phyloP scores from a whole-genome alignment of 2,797 vertebrate species.

The Hippoglossus hippoglossus region DNA sequence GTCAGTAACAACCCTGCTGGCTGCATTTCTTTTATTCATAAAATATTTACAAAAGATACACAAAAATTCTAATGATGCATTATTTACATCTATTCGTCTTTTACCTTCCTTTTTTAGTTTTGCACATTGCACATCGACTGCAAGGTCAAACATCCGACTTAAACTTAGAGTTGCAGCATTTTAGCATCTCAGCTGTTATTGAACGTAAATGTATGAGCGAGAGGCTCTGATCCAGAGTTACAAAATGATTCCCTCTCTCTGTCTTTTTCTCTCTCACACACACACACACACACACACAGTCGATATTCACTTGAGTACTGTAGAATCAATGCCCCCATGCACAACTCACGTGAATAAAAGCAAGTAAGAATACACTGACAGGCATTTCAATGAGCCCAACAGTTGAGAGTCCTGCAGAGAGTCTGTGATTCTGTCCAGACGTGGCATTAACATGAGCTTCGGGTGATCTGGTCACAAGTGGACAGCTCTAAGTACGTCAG shows the following conservation, averaged over 20 bases:
- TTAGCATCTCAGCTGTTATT: background rate
- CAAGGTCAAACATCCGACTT: background rate
- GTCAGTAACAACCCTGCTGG: background rate
- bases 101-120: background rate
- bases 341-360: background rate
- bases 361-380: background rate
- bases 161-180: background rate
- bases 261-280: background rate
- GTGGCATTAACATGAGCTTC: background rate
- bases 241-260: background rate
- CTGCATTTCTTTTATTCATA: background rate
- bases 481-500: background rate
- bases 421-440: background rate
- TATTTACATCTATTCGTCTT: conserved; percentile 3
- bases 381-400: background rate
- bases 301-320: background rate
- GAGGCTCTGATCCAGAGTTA: too few relatives aligned
- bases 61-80: background rate
- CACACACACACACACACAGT: background rate
- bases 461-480: background rate
- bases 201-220: background rate
- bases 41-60: background rate
- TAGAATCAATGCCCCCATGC: background rate
- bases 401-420: background rate
- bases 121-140: background rate